These are phyloP conservation scores for Scomberomorus guttatus DNA, from an alignment of 2,797 vertebrate species.

Conservation along the genomic window DNA sequence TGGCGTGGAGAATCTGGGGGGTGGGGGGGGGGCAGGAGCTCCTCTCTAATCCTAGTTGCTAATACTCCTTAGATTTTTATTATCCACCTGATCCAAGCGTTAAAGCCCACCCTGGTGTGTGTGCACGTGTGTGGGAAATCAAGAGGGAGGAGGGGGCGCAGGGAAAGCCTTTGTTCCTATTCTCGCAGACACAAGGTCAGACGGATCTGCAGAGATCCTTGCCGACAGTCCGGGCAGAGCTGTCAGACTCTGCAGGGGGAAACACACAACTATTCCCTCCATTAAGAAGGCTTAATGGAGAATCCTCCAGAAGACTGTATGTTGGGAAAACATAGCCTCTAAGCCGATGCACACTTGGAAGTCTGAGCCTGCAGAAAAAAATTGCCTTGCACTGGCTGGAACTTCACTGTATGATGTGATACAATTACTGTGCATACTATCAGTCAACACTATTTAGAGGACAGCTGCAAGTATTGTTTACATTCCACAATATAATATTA, in stretches of 20 bases:
- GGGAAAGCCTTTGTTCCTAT: slow-evolving; percentile 56
- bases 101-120: slow-evolving; percentile 39
- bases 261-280: slow-evolving; percentile 31
- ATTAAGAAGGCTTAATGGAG: slow-evolving; percentile 34
- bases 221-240: slow-evolving; percentile 46
- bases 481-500: neutral
- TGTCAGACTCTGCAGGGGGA: slow-evolving; percentile 35
- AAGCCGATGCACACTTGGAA: neutral
- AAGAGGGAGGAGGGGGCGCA: slow-evolving; percentile 5
- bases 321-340: slow-evolving; percentile 45
- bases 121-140: slow-evolving; percentile 15
- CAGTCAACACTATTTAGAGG: neutral
- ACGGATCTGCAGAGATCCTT: slow-evolving; percentile 54
- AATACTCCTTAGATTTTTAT: slow-evolving; percentile 62
- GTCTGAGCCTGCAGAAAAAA: slow-evolving; percentile 21
- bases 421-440: neutral
- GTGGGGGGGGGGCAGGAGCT: slow-evolving; percentile 10
- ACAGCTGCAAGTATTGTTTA: neutral
- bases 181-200: slow-evolving; percentile 55
- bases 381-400: too few species aligned
- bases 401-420: too few species aligned
- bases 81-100: slow-evolving; percentile 60
- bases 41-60: slow-evolving; percentile 55
- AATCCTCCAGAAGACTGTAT: slow-evolving; percentile 17
- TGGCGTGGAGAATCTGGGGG: slow-evolving; percentile 29